A percentile compares a stretch with the other conserved stretches of the same genome.
phyloP scores from a whole-genome alignment of 2,888 invertebrate species.

The Drosophila kuntzei region DNA sequence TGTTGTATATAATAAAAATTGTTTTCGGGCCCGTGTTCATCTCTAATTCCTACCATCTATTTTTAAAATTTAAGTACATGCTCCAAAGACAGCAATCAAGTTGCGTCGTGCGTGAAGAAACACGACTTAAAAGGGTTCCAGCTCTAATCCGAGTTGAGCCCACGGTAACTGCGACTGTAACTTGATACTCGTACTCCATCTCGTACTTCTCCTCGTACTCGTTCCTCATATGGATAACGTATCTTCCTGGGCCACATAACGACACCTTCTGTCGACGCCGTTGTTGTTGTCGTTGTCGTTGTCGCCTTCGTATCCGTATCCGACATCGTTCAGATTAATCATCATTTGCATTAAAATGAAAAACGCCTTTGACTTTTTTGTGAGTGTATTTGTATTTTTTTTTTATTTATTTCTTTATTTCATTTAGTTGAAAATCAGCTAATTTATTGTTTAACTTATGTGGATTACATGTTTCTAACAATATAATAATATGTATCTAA shows the following conservation, averaged over 20 bases:
- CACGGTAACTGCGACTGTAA: conserved; percentile 39
- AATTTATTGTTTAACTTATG: conserved; percentile 41
- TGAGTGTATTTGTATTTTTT: conserved; percentile 52
- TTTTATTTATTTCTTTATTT: conserved; percentile 19
- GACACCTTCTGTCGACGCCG: conserved; percentile 65
- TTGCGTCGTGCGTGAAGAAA: conserved; percentile 8
- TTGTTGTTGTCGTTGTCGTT: conserved; percentile 6
- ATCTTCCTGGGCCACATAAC: conserved; percentile 50
- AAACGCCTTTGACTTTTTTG: conserved; percentile 56
- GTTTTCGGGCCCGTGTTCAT: too few relatives aligned
- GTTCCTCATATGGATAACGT: not conserved
- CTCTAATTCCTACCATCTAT: not conserved
- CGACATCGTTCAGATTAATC: conserved; percentile 58
- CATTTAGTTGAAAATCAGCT: conserved; percentile 56
- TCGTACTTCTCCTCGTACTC: not conserved
- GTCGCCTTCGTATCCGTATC: conserved; percentile 1
- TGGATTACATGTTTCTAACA: conserved; percentile 49
- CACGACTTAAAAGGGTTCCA: conserved; percentile 16
- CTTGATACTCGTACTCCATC: conserved; percentile 33
- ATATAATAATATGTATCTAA: conserved; percentile 53
- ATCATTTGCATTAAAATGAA: conserved; percentile 49
- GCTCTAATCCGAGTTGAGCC: conserved; percentile 23
- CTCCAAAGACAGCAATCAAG: not conserved
- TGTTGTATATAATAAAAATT: too few relatives aligned
- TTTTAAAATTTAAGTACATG: not conserved